These are phyloP conservation scores for Polymixis lichenea DNA, from an alignment of 2,888 invertebrate species.

Conservation along the genomic window DNA sequence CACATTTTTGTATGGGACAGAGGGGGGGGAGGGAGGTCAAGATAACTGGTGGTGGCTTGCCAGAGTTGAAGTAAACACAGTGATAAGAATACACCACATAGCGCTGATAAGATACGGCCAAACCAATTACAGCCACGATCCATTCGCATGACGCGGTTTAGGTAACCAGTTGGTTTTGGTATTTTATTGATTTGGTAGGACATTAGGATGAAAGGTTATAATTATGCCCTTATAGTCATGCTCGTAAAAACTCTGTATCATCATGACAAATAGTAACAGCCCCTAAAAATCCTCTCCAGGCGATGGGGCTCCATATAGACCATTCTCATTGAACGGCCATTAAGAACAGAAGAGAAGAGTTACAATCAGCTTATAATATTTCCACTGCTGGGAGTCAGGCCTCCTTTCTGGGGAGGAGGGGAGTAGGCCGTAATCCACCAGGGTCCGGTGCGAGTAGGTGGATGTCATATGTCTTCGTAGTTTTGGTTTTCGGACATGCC, in stretches of 20 bases:
- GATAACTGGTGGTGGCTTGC: constrained; percentile 63
- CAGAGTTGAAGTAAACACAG: constrained; percentile 71
- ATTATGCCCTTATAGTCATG: background rate
- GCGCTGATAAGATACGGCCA: constrained; percentile 78
- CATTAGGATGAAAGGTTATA: constrained; percentile 1
- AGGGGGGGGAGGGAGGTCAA: constrained; percentile 48
- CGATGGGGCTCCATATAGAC: background rate
- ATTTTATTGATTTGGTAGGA: constrained; percentile 25
- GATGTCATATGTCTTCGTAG: no score
- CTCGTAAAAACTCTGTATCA: background rate
- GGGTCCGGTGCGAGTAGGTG: no score
- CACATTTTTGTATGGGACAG: constrained; percentile 19
- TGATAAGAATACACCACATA: constrained; percentile 76
- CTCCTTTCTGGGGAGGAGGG: no score
- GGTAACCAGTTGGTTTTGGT: constrained; percentile 58
- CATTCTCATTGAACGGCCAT: background rate
- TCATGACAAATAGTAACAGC: background rate
- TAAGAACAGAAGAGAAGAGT: no score
- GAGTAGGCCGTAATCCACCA: no score
- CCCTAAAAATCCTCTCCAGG: background rate
- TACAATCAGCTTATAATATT: no score
- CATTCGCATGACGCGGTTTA: constrained; percentile 68
- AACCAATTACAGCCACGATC: constrained; percentile 78
- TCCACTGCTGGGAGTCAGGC: no score
- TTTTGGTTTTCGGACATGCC: no score